Conservation (phyloP, 2,888 invertebrate species). For the Tromatobia lineatoria region DNA sequence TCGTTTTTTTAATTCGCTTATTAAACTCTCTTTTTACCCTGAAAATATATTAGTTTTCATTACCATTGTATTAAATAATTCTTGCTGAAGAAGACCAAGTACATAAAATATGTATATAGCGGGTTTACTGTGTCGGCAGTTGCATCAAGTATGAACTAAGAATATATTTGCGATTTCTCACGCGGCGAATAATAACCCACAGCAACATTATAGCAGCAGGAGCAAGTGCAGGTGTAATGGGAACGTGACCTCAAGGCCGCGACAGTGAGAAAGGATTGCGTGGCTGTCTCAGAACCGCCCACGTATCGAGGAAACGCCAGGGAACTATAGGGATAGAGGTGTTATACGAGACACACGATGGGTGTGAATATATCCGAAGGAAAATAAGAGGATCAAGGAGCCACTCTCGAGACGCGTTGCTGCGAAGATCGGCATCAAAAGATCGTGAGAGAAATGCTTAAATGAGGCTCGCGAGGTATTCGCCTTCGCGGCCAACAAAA, state of each 20-base stretch:
- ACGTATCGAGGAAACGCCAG: conserved; percentile 66
- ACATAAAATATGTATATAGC: background rate
- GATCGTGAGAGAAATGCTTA: conserved; percentile 38
- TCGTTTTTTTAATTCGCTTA: no score
- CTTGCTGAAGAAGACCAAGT: no score
- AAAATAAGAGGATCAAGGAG: conserved; percentile 47
- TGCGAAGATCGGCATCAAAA: conserved; percentile 13
- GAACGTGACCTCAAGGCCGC: conserved; percentile 69
- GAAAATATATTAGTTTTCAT: no score
- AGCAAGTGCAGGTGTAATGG: conserved; percentile 64
- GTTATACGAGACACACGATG: conserved; percentile 60
- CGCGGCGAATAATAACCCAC: conserved; percentile 57
- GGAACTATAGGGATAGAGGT: conserved; percentile 45
- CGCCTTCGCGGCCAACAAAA: conserved; percentile 31
- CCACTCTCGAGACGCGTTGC: conserved; percentile 3
- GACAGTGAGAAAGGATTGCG: conserved; percentile 58
- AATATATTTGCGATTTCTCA: conserved; percentile 62
- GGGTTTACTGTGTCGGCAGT: conserved; percentile 5
- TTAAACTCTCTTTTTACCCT: no score
- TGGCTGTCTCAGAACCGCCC: conserved; percentile 61
- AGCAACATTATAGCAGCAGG: conserved; percentile 22
- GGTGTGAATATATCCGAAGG: conserved; percentile 48
- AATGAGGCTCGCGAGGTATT: conserved; percentile 10
- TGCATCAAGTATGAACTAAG: conserved; percentile 42
- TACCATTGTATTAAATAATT: no score